Percentiles rank a stretch among this genome's conserved stretches.
Evolutionary conservation across 2,797 vertebrate species (phyloP).

Genomic region (Sebastes variabilis): DNA sequence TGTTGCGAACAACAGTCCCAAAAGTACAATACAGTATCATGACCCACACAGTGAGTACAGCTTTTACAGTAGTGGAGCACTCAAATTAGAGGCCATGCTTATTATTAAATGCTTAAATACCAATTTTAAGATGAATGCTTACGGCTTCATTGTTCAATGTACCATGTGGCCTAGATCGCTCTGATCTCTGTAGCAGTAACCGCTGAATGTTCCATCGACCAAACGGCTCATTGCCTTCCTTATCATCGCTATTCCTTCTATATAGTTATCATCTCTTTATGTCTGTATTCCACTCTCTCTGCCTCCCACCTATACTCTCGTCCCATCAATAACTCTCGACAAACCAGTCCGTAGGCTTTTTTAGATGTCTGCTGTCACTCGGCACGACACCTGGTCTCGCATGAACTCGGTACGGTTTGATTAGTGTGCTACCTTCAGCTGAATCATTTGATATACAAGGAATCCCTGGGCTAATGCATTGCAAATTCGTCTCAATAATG

Average conservation of each 20-base stretch:
- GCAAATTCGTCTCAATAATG: constrained; percentile 77
- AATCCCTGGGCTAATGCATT: constrained; percentile 71
- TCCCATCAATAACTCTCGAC: constrained; percentile 13
- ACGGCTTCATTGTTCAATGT: constrained; percentile 22
- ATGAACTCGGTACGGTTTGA: constrained; percentile 29
- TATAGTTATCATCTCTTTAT: constrained; percentile 38
- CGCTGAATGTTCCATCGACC: constrained; percentile 14
- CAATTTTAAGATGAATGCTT: constrained; percentile 2
- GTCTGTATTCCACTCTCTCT: constrained; percentile 12
- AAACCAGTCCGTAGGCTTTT: constrained; percentile 24
- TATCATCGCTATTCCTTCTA: constrained; percentile 32
- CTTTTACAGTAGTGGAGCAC: background rate
- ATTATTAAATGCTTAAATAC: constrained; percentile 7
- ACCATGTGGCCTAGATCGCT: constrained; percentile 23
- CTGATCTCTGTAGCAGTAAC: constrained; percentile 38
- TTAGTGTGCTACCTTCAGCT: constrained; percentile 50
- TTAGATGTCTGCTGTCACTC: constrained; percentile 26
- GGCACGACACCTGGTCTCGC: constrained; percentile 9
- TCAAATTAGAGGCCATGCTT: background rate
- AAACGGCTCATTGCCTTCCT: constrained; percentile 47
- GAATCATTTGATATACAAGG: constrained; percentile 49
- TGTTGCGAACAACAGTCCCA: background rate
- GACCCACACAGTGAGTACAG: background rate
- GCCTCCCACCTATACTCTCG: background rate
- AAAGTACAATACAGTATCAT: background rate